Evolutionary conservation across 2,113 vertebrate genomes (phyloP), one percentile per base, ranked within the genome.

Genomic region (Chloropsis cyanopogon): DNA sequence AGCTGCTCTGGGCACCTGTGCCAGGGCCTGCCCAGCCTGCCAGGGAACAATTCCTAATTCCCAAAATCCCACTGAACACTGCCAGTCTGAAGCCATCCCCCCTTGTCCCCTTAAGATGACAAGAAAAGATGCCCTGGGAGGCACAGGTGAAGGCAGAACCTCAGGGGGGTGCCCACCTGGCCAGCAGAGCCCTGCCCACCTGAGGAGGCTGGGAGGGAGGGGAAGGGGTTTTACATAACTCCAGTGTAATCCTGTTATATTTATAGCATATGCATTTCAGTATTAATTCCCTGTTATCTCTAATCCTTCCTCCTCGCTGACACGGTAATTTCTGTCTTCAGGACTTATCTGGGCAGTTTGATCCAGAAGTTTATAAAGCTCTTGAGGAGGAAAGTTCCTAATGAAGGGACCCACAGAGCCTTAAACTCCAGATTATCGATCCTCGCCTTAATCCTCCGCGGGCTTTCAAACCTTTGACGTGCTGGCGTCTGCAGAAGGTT

Each of bases 281-380:
- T 71, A 63, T 53, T 73, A 96, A 97, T 92, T 79, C 83, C 95
- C 91, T n/a, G 42, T 71, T 96, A 95, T 91, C 87, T 94, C 80
- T 96, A 97, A 95, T 97, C 94, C 94, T 88, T 14, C 94, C 75
- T 95, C 87, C 95, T 91, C 54, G 85, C 95, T 96, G 95, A 95
- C 90, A 91, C 31, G 49, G 92, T 88, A 76, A 97, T 96, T 97
- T 95, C 75, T 76, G 92, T 29, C 90, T 35, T 41, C 68, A 53
- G 25, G 86, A 92, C 77, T 95, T 75, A 94, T 37, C 72, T 4
- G 9, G 35, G 31, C 59, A 86, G 73, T 61, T 93, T 89, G 85
- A 77, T 95, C 84, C 93, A 80, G 78, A 90, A 92, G 84, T 96
- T 96, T 87, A 81, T 81, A 92, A 96, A 96, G 76, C 66, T 82